Evolutionary conservation across 2,888 invertebrate genomes (phyloP), one percentile per base, ranked within the genome.

Genomic region (Trachelus tabidus): DNA sequence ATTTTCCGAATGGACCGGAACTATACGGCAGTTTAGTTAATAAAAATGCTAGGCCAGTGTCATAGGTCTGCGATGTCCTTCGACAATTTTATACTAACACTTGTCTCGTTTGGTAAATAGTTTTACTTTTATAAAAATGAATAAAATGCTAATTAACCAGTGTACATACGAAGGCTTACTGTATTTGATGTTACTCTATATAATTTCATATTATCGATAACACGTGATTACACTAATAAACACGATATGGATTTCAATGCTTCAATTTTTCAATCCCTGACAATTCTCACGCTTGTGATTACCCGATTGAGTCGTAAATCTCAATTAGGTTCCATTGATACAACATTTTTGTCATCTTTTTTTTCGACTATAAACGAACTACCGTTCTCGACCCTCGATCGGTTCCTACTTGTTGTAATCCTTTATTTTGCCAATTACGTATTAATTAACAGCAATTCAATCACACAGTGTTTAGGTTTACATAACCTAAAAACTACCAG

Each of bases 161-260:
- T 89, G 88, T 89, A 89, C 81, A 89, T 90, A 89, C 79, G 83
- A 84, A 87, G 80, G 86, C 86, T 88, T 87, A 84, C 85, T 56
- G 83, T 85, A 85, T 86, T 86, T 83, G 81, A 85, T 81, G 85
- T 86, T 84, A 85, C 83, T 86, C 82, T 83, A 79, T 84, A 84
- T 82, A 86, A 83, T 85, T 86, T 87, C 81, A 84, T 85, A 87
- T 85, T 81, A 86, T 85, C 80, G 85, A 88, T 88, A 23, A 86
- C 83, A 87, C 84, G 83, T 84, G 82, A 86, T 83, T 82, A 83
- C 85, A 11, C 33, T 23, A 56, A 56, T 23, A 56, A 56, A 56
- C 23, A 56, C 56, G 23, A 56, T 56, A 56, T 56, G 56, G 9
- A 56, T 56, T 56, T 56, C 9, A 9, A 23, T 56, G 9, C 15